Evolutionary conservation across 1,140 invertebrate genomes (phyloP), one percentile per base, ranked within the genome.

Genomic region (Drosophila tani): DNA sequence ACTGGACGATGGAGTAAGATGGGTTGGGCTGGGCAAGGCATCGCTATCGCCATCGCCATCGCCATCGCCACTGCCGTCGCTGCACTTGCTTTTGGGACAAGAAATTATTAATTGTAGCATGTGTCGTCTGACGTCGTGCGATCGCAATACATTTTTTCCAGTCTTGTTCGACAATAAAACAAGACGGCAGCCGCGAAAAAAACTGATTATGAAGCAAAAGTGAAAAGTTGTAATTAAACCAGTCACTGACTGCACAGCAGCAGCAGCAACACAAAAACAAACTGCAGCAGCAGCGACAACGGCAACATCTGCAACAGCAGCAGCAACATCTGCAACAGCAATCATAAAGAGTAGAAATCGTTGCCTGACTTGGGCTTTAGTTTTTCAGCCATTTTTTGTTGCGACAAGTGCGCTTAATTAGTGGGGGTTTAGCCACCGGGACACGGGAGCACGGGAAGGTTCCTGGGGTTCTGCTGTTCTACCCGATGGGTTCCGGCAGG

Each of bases 171-270:
- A 68, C 69, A 73, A 73, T 73, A 73, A 73, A 73, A 73, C 69
- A 73, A 73, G 68, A 73, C 69, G 58, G 17, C 35, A 71, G 66
- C 69, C 53, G 27, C 50, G 63, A 70, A 78, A 68, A 81, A 88
- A 88, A 78, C 84, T 79, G 65, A 88, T 88, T 88, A 88, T 90
- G 85, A 88, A 77, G 85, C 86, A 88, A 88, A 88, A 90, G 85
- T 88, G 85, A 88, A 88, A 88, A 85, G 85, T 79, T 90, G 85
- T 79, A 88, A 88, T 88, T 88, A 88, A 88, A 90, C 85, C 85
- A 90, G 85, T 88, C 85, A 90, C 78, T 88, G 84, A 64, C 58
- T 87, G 84, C 53, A 69, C 63, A 53, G 62, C 62, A 71, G 46
- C 41, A 49, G 55, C 74, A 73, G 73, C 79, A 79, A 51, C 60